Conservation (phyloP, 2,113 vertebrate genomes). For the Nibea albiflora region DNA sequence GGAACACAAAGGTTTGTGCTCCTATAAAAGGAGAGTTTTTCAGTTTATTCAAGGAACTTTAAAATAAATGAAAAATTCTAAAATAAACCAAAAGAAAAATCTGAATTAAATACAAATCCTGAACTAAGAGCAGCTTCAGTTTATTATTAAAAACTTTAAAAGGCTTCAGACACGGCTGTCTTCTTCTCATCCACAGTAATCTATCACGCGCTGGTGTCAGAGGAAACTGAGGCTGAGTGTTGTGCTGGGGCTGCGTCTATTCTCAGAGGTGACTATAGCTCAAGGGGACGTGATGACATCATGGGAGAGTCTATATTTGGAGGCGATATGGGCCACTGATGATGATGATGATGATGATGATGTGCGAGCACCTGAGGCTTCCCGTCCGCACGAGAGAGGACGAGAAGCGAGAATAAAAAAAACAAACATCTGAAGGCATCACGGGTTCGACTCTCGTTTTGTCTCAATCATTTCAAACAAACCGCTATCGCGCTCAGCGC, state of each 20-base stretch:
- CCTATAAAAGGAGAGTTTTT: neutral
- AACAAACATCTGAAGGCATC: slow-evolving; percentile 39
- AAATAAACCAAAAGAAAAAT: neutral
- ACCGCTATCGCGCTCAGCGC: slow-evolving; percentile 50
- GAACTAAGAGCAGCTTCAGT: neutral
- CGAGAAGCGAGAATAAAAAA: slow-evolving; percentile 26
- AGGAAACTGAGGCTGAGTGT: slow-evolving; percentile 34
- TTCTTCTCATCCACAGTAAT: neutral
- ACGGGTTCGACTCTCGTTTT: slow-evolving; percentile 15
- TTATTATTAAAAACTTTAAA: neutral
- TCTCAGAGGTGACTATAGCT: slow-evolving; percentile 58
- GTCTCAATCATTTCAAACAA: slow-evolving; percentile 47
- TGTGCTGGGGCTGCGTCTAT: slow-evolving; percentile 33
- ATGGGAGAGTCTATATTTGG: slow-evolving; percentile 76
- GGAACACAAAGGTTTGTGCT: neutral
- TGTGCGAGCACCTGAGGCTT: slow-evolving; percentile 75
- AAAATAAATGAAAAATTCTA: neutral
- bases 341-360: slow-evolving; percentile 72
- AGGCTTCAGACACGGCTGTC: neutral
- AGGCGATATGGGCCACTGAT: slow-evolving; percentile 70
- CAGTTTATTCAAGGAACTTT: neutral
- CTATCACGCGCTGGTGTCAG: neutral
- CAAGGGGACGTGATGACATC: slow-evolving; percentile 68
- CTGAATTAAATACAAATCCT: neutral
- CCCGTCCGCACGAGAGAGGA: slow-evolving; percentile 31